These are phyloP conservation scores for Cerceris rybyensis DNA, from an alignment of 2,888 invertebrate species.

Conservation along the genomic window DNA sequence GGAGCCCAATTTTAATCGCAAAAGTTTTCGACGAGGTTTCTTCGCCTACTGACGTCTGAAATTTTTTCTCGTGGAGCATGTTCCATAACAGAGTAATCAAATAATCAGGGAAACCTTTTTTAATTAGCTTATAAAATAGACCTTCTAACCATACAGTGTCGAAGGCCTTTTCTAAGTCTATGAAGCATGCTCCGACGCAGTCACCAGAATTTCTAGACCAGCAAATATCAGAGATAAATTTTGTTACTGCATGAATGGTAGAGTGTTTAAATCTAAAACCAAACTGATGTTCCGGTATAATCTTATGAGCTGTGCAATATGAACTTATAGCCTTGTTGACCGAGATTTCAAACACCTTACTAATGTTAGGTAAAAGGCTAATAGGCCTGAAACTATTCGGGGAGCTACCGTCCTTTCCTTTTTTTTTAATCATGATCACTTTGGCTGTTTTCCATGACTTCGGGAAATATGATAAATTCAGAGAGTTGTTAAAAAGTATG, in stretches of 20 bases:
- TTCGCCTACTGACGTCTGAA: neutral
- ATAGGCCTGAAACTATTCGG: slow-evolving; percentile 60
- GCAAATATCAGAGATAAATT: slow-evolving; percentile 9
- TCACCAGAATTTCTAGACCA: slow-evolving; percentile 16
- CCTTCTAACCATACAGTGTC: slow-evolving; percentile 41
- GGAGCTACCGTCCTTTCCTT: slow-evolving; percentile 10
- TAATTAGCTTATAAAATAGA: slow-evolving; percentile 27
- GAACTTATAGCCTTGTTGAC: slow-evolving; percentile 45
- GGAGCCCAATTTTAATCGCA: slow-evolving; percentile 28
- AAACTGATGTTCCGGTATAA: slow-evolving; percentile 62
- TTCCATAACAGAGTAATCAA: slow-evolving; percentile 27
- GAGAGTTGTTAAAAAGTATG: slow-evolving; percentile 52
- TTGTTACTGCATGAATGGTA: too few relatives aligned
- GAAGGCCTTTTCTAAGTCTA: slow-evolving; percentile 29
- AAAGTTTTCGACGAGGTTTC: slow-evolving; percentile 1
- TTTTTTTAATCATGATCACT: slow-evolving; percentile 51
- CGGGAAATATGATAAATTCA: slow-evolving; percentile 69
- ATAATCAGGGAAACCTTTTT: slow-evolving; percentile 33
- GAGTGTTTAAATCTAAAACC: slow-evolving; percentile 50
- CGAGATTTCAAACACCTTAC: slow-evolving; percentile 63
- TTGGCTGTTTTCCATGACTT: slow-evolving; percentile 58
- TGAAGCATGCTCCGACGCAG: slow-evolving; percentile 15
- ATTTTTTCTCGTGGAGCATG: slow-evolving; percentile 37
- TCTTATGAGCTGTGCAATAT: slow-evolving; percentile 33
- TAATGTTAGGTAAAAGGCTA: slow-evolving; percentile 61